phyloP scores from a whole-genome alignment of 2,888 invertebrate species.

The Agrenia bidenticulata region DNA sequence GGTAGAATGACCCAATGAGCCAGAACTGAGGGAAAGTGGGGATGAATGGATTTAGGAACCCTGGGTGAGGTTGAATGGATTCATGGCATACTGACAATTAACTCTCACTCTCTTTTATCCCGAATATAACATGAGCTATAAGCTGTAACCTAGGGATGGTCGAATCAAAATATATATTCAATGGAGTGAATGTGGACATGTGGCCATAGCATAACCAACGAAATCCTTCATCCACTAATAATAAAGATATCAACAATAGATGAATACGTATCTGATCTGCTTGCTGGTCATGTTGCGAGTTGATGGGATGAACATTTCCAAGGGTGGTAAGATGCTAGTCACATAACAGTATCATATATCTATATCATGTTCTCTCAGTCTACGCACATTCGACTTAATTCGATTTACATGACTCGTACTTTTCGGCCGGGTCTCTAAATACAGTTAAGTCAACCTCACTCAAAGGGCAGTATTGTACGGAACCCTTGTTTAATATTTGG shows the following conservation, averaged over 20 bases:
- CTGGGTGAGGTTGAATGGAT: constrained; percentile 1
- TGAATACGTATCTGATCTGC: background rate
- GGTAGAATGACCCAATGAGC: constrained; percentile 26
- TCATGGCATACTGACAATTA: constrained; percentile 1
- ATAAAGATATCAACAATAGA: constrained; percentile 22
- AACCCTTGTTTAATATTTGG: background rate
- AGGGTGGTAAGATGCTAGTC: background rate
- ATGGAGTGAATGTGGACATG: constrained; percentile 39
- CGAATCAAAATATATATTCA: constrained; percentile 16
- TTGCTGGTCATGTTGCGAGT: background rate
- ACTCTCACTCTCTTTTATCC: background rate
- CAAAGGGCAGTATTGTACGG: background rate
- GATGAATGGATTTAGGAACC: constrained; percentile 3
- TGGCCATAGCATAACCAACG: constrained; percentile 27
- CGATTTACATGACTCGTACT: constrained; percentile 47
- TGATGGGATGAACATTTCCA: background rate
- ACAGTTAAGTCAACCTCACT: constrained; percentile 6
- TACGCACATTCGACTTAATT: constrained; percentile 31
- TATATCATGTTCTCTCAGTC: background rate
- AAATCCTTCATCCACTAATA: constrained; percentile 21
- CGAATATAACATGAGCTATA: too few relatives aligned
- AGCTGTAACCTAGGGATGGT: too few relatives aligned
- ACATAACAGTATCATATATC: too few relatives aligned
- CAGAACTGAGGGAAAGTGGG: constrained; percentile 8
- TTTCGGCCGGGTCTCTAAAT: constrained; percentile 22